These are phyloP conservation scores for Columba janthina DNA, from an alignment of 2,113 vertebrate species.

Conservation along the genomic window DNA sequence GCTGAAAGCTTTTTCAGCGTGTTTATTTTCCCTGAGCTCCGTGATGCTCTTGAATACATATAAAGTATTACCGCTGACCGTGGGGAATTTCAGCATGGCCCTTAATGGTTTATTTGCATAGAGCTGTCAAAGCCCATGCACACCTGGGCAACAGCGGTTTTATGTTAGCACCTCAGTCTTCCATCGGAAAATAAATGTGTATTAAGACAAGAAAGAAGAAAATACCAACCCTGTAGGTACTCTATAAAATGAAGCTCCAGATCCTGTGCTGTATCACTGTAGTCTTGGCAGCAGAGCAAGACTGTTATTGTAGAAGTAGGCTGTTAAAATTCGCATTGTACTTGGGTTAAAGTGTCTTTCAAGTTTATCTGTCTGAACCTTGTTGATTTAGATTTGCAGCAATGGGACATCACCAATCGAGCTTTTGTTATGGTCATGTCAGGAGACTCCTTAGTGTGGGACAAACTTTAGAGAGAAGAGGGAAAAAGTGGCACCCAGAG, in stretches of 20 bases:
- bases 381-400: not conserved
- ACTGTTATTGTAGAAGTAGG: rapidly evolving
- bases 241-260: not conserved
- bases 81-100: conserved; percentile 66
- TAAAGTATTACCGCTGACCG: conserved; percentile 23
- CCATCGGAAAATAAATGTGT: not conserved
- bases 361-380: not conserved
- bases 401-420: rapidly evolving
- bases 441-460: not conserved
- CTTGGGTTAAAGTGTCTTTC: not conserved
- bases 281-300: not conserved
- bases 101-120: conserved; percentile 83
- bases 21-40: conserved; percentile 33
- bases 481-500: not conserved
- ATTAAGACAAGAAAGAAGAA: not conserved
- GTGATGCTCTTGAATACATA: conserved; percentile 51
- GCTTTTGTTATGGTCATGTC: rapidly evolving
- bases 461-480: not conserved
- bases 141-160: not conserved
- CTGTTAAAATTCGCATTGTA: not conserved
- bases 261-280: not conserved
- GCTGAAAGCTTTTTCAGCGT: not conserved
- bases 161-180: not conserved
- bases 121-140: conserved; percentile 69
- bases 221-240: not conserved